Evolutionary conservation across 2,888 invertebrate genomes (phyloP), one percentile per base, ranked within the genome.

Genomic region (Stramonita haemastoma): DNA sequence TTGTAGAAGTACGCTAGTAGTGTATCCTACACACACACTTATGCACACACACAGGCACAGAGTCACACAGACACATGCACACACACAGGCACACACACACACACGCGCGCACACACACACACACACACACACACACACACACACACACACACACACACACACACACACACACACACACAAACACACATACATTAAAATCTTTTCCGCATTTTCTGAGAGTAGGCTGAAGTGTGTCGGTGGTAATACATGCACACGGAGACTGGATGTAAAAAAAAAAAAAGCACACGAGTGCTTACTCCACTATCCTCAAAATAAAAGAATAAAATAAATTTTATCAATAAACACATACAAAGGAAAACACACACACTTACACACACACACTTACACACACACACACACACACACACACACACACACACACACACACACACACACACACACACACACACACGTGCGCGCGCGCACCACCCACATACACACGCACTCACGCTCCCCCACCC

Each of bases 91-190:
- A 77, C 77, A 77, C 77, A 77, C 77, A 77, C 77, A 77, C 77
- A 77, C 77, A 77, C 77, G 17, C 77, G 29, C 77, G 29, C 77
- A 77, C 77, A 77, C 77, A 77, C 77, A 77, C 77, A 77, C 77
- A 77, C 77, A 77, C 77, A 77, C 77, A 77, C 77, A 77, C 77
- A 77, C 77, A 77, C 77, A n/a, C 77, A 77, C 77, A 77, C 77
- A 77, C 77, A 77, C 77, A 77, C 77, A 77, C 77, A 32, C 29
- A 77, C 29, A 77, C 29, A 77, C 77, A 29, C 29, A 77, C 4
- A 77, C 29, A 77, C 32, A 77, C 17, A 77, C 77, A 77, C 29
- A 77, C 77, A 77, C 60, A 60, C 60, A 60, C 60, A 60, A 11
- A 60, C 60, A 60, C 60, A 60, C 60, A 60, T 17, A 60, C 60